These are phyloP conservation scores for Philonicus albiceps DNA, from an alignment of 2,888 invertebrate genomes.

Conservation along the genomic window DNA sequence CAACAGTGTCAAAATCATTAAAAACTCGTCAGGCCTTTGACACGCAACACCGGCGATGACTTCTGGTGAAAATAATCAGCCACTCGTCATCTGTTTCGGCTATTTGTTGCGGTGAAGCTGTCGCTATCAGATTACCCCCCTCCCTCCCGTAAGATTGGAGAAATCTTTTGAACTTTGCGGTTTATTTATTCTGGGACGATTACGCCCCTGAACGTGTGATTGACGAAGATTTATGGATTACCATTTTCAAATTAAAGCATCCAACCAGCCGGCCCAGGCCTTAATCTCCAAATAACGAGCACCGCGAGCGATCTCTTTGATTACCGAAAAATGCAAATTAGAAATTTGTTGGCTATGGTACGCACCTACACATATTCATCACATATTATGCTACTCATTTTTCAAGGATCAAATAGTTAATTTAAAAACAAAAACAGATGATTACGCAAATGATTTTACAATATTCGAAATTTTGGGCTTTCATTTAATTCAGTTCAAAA, in stretches of 20 bases:
- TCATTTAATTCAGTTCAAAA: no score
- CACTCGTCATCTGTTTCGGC: slow-evolving; percentile 37
- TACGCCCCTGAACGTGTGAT: slow-evolving; percentile 26
- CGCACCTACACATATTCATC: neutral
- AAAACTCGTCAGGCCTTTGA: slow-evolving; percentile 35
- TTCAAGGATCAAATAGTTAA: no score
- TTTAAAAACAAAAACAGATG: no score
- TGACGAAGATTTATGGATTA: slow-evolving; percentile 41
- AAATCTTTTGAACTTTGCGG: slow-evolving; percentile 17
- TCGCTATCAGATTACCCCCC: slow-evolving; percentile 28
- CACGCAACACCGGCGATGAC: slow-evolving; percentile 19
- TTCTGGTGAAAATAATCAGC: slow-evolving; percentile 25
- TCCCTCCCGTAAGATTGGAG: neutral
- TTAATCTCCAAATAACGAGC: neutral
- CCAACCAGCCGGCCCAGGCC: neutral
- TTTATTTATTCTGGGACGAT: slow-evolving; percentile 22
- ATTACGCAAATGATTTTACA: no score
- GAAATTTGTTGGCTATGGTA: neutral
- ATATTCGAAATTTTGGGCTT: no score
- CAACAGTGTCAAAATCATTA: slow-evolving; percentile 34
- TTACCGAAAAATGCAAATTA: neutral
- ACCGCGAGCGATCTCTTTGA: neutral
- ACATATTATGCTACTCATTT: neutral
- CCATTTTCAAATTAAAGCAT: neutral
- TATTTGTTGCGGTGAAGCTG: slow-evolving; percentile 23